These are phyloP conservation scores for Neelides sp. DNA, from an alignment of 1,140 invertebrate genomes.

Conservation along the genomic window DNA sequence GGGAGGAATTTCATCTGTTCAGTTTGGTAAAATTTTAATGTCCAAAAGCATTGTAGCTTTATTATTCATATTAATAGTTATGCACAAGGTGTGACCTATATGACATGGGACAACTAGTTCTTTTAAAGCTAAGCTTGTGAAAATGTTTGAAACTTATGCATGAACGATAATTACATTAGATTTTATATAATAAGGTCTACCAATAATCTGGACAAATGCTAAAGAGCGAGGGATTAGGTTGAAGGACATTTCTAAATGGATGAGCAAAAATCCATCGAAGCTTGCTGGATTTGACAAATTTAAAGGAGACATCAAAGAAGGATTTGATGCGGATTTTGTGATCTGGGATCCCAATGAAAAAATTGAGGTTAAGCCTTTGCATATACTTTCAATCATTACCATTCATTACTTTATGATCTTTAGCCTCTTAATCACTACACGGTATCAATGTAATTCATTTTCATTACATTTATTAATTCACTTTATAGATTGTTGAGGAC, in stretches of 20 bases:
- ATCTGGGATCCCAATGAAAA: constrained; percentile 51
- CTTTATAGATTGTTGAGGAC: background rate
- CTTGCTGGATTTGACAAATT: constrained; percentile 45
- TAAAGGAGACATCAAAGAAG: constrained; percentile 47
- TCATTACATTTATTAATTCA: background rate
- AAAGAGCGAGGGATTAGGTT: constrained; percentile 40
- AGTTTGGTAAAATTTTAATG: constrained; percentile 46
- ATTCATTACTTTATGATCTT: too few species aligned
- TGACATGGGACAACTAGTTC: too few species aligned
- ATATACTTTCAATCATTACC: background rate
- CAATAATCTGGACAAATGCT: constrained; percentile 52
- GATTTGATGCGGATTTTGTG: constrained; percentile 58
- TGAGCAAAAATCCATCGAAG: constrained; percentile 47
- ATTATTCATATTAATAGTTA: too few species aligned
- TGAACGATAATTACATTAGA: too few species aligned
- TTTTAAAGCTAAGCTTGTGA: too few species aligned
- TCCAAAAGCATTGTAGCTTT: background rate
- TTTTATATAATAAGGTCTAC: constrained; percentile 40
- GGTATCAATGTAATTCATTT: background rate
- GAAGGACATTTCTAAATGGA: constrained; percentile 43
- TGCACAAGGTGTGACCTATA: too few species aligned
- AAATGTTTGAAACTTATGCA: too few species aligned
- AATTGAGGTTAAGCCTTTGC: constrained; percentile 38
- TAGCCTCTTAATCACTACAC: too few species aligned
- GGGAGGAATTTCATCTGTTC: constrained; percentile 59